Evolutionary conservation across 92 coral and sea anemone species (phyloP).

Genomic region (Heteractis magnifica): DNA sequence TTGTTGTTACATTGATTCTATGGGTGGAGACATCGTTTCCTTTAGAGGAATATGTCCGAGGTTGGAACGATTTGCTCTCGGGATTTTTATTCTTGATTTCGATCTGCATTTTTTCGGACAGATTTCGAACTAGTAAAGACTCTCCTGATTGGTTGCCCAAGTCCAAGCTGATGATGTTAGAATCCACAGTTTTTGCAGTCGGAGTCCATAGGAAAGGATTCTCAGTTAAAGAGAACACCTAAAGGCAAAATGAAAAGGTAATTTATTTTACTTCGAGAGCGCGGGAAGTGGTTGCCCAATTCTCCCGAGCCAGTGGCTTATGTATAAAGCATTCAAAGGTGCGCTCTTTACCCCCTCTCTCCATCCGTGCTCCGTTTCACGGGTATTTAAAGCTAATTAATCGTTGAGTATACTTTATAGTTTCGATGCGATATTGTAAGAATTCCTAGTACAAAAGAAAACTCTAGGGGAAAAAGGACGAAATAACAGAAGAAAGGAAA

Average conservation of each 20-base stretch:
- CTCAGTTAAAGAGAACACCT: constrained; percentile 28
- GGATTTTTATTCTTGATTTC: constrained; percentile 52
- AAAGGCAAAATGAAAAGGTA: background rate
- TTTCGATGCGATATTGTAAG: background rate
- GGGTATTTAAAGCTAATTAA: background rate
- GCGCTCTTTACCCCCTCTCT: too few relatives aligned
- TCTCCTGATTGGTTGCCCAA: constrained; percentile 57
- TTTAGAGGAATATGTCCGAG: background rate
- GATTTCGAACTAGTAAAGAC: constrained; percentile 41
- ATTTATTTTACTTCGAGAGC: background rate
- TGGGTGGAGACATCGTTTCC: constrained; percentile 47
- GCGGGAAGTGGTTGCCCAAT: background rate
- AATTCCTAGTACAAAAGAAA: background rate
- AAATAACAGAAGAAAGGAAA: background rate
- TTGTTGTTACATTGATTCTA: constrained; percentile 38
- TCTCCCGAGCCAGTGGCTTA: too few relatives aligned
- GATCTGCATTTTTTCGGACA: constrained; percentile 53
- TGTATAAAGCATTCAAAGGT: too few relatives aligned
- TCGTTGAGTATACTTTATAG: too few relatives aligned
- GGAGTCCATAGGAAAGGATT: constrained; percentile 65
- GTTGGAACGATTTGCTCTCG: background rate
- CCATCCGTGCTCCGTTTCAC: too few relatives aligned
- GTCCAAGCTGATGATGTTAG: constrained; percentile 63
- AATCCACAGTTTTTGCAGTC: constrained; percentile 51
- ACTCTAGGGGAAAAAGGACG: background rate